These are phyloP conservation scores for Epizoanthus fatuus DNA, from an alignment of 92 coral and sea anemone genomes.

Conservation along the genomic window DNA sequence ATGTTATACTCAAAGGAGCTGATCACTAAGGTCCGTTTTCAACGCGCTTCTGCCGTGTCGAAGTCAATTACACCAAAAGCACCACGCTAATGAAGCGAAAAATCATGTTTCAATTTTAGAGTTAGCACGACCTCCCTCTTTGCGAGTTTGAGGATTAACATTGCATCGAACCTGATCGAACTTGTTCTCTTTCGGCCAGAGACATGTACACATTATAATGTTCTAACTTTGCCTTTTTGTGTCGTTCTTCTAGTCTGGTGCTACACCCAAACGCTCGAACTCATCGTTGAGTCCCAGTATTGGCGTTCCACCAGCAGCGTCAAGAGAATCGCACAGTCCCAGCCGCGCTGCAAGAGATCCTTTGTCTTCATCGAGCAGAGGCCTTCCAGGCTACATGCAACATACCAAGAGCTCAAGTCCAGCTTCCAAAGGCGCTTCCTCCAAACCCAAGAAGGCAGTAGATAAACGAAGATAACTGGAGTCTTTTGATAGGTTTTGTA, in stretches of 20 bases:
- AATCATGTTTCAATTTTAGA: too few relatives aligned
- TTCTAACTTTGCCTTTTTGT: background rate
- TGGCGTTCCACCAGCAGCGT: background rate
- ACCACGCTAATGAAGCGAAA: too few relatives aligned
- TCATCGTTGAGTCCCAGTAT: background rate
- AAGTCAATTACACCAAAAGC: too few relatives aligned
- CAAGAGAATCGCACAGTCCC: constrained; percentile 33
- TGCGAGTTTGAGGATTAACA: too few relatives aligned
- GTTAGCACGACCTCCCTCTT: too few relatives aligned
- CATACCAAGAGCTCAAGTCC: constrained; percentile 14
- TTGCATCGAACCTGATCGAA: too few relatives aligned
- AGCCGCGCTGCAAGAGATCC: constrained; percentile 5
- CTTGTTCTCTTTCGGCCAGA: background rate
- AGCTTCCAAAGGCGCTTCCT: background rate
- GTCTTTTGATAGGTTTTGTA: constrained; percentile 6
- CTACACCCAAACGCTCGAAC: background rate
- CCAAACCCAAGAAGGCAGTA: constrained; percentile 18
- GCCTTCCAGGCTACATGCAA: constrained; percentile 15
- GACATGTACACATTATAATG: background rate
- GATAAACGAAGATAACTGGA: constrained; percentile 37
- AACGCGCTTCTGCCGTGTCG: too few relatives aligned
- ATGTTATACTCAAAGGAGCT: too few relatives aligned
- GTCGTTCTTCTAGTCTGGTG: background rate
- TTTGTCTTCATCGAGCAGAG: constrained; percentile 9
- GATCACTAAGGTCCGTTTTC: too few relatives aligned